phyloP scores from a whole-genome alignment of 2,797 vertebrate genomes.

The Paramormyrops hopkinsi region DNA sequence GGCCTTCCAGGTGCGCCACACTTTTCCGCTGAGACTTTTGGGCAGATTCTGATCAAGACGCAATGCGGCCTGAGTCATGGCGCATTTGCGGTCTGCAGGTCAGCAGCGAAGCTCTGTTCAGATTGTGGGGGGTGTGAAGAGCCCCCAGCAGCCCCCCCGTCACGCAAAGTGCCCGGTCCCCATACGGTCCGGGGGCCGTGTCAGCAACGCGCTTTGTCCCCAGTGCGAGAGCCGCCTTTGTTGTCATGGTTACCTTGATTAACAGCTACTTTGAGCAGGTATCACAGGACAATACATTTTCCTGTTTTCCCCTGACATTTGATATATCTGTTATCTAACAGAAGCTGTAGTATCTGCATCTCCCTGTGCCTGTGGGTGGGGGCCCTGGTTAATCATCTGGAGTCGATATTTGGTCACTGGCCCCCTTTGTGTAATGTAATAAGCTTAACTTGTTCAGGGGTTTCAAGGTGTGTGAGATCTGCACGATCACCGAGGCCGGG shows the following conservation, averaged over 20 bases:
- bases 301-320: neutral
- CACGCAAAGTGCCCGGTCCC: neutral
- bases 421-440: neutral
- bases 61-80: neutral
- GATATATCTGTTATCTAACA: neutral
- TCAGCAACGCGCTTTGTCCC: neutral
- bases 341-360: neutral
- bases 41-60: neutral
- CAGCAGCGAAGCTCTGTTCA: neutral
- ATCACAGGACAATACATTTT: neutral
- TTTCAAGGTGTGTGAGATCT: neutral
- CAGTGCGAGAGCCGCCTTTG: neutral
- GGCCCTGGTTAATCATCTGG: neutral
- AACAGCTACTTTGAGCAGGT: neutral
- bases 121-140: neutral
- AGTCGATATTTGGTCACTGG: neutral
- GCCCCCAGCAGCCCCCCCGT: neutral
- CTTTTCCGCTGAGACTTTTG: neutral
- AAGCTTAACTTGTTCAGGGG: neutral
- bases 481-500: neutral
- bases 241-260: neutral
- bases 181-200: neutral
- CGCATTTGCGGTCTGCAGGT: neutral
- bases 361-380: neutral
- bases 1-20: neutral